These are phyloP conservation scores for Ornithoptera priamus DNA, from an alignment of 2,888 invertebrate species.

Conservation along the genomic window DNA sequence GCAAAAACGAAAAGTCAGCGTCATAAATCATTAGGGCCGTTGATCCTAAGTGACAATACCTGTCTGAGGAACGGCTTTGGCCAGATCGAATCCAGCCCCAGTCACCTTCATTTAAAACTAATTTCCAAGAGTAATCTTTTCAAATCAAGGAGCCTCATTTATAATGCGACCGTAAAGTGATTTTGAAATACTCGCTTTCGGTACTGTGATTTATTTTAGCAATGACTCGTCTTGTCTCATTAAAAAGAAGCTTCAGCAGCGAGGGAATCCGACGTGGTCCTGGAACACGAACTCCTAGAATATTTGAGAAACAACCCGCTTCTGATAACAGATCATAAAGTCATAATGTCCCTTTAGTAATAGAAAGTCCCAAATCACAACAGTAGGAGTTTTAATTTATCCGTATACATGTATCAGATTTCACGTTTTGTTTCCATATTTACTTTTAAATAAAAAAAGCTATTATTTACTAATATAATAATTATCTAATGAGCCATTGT, in stretches of 20 bases:
- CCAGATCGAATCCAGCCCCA: conserved; percentile 24
- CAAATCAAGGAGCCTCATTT: conserved; percentile 28
- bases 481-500: too few relatives aligned
- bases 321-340: too few relatives aligned
- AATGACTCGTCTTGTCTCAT: conserved; percentile 11
- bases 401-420: too few relatives aligned
- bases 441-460: too few relatives aligned
- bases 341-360: too few relatives aligned
- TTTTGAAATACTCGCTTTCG: conserved; percentile 13
- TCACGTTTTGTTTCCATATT: too few relatives aligned
- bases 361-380: too few relatives aligned
- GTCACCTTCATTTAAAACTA: conserved; percentile 30
- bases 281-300: not conserved
- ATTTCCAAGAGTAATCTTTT: conserved; percentile 30
- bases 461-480: too few relatives aligned
- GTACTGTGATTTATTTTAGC: conserved; percentile 18
- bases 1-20: conserved; percentile 5
- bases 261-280: not conserved
- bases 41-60: conserved; percentile 29
- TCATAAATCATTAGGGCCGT: conserved; percentile 29
- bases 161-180: conserved; percentile 18
- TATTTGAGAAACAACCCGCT: too few relatives aligned
- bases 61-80: conserved; percentile 26
- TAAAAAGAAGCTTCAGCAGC: conserved; percentile 1
- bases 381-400: too few relatives aligned